phyloP scores from a whole-genome alignment of 2,888 invertebrate species.

The Agrilus mali region DNA sequence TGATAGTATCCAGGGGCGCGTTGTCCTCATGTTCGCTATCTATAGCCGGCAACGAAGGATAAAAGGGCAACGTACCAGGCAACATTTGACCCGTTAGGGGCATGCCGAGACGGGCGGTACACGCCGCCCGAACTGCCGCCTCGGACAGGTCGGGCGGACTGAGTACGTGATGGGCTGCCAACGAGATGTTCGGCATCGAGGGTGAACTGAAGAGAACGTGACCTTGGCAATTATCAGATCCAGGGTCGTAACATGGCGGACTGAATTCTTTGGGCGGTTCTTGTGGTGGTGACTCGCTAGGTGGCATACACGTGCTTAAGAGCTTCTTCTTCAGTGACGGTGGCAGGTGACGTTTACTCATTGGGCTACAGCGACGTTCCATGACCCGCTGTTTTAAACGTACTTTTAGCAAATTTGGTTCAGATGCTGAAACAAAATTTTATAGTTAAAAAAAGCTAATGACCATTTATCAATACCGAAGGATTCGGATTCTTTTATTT shows the following conservation, averaged over 20 bases:
- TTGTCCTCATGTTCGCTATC: slow-evolving; percentile 42
- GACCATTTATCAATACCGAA: no score
- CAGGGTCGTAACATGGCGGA: slow-evolving; percentile 32
- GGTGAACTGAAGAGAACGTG: slow-evolving; percentile 79
- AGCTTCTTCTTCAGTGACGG: slow-evolving; percentile 64
- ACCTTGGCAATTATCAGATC: slow-evolving; percentile 57
- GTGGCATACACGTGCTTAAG: slow-evolving; percentile 42
- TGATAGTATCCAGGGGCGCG: slow-evolving; percentile 34
- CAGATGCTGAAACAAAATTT: slow-evolving; percentile 58
- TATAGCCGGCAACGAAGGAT: slow-evolving; percentile 51
- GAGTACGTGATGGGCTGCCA: slow-evolving; percentile 42
- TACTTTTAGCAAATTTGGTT: slow-evolving; percentile 92
- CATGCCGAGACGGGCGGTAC: slow-evolving; percentile 53
- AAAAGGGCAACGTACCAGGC: slow-evolving; percentile 56
- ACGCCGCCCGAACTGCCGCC: slow-evolving; percentile 63
- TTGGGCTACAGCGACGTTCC: slow-evolving; percentile 87
- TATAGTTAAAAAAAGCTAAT: no score
- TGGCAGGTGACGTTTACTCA: slow-evolving; percentile 68
- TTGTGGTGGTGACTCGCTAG: slow-evolving; percentile 50
- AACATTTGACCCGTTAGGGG: slow-evolving; percentile 52
- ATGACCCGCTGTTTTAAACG: slow-evolving; percentile 89
- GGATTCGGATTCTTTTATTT: no score
- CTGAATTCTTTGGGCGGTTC: slow-evolving; percentile 39
- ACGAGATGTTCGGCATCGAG: slow-evolving; percentile 93
- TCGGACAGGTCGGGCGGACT: slow-evolving; percentile 48